Base-by-base conservation (phyloP, 2,797 vertebrate genomes). In the Gephyroberyx darwinii region DNA sequence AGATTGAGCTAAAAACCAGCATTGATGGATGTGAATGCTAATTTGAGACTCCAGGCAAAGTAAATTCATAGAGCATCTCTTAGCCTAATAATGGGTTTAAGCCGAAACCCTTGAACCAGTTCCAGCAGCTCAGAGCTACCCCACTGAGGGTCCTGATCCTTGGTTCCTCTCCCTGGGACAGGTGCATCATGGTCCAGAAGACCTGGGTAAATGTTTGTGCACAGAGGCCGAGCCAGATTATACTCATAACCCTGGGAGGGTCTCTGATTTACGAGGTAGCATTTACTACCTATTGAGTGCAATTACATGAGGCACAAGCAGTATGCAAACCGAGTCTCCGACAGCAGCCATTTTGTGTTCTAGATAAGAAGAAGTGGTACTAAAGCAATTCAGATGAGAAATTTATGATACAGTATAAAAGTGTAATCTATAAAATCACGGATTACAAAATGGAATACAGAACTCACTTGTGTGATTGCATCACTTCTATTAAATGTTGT, bases 211-310 rank as follows among this genome's bases (percentile, higher is more conserved):
- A 93, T 85, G 89, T 91, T 92, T 91, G 90, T 81, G 80, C 73
- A 64, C 82, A 82, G 81, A 88, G 86, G 90, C 86, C 68, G 70
- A 57, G 60, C 68, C 47, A 17, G 83, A 82, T 85, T 76, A 81
- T 66, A 85, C 86, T 82, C 81, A 80, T 58, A 84, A 82, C 84
- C 8, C 60, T 52, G 43, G 63, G 75, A 75, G 75, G 39, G 55
- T 61, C 63, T 74, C 81, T 93, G 92, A 94, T 94, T 94, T 93
- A 94, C 78, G 89, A 94, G 58, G 72, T 65, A 72, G 87, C 73
- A 83, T 91, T 91, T 89, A 87, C 83, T 88, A 83, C 90, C 82
- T 81, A 90, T 88, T 88, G 90, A 92, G 90, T 10, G 59, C 82
- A 89, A 91, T 91, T 91, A 86, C 84, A 88, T 79, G 77, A 84